Percentiles rank a stretch among this genome's conserved stretches.
phyloP scores from a whole-genome alignment of 2,888 invertebrate genomes.

The Macaria liturata region DNA sequence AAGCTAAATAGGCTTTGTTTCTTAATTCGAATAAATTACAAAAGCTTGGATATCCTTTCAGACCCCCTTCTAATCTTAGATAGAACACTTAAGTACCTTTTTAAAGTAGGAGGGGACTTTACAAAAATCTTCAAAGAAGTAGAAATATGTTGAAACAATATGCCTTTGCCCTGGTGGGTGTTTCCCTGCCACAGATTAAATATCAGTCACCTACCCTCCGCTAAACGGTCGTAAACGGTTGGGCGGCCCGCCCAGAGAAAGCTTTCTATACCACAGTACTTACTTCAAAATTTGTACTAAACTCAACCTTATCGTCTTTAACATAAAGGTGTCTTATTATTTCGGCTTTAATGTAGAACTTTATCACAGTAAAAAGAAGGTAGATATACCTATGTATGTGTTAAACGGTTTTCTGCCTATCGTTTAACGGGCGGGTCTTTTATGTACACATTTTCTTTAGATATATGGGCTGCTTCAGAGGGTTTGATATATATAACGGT shows the following conservation, averaged over 20 bases:
- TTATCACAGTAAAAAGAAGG: slow-evolving; percentile 49
- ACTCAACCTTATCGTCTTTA: slow-evolving; percentile 43
- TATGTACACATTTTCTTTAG: slow-evolving; percentile 44
- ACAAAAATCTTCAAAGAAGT: too few relatives aligned
- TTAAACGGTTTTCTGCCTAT: slow-evolving; percentile 69
- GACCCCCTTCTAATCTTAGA: too few relatives aligned
- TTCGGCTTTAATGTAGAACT: slow-evolving; percentile 46
- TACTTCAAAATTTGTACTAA: slow-evolving; percentile 29
- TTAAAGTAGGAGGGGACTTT: too few relatives aligned
- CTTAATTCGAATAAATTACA: too few relatives aligned
- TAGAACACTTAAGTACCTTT: too few relatives aligned
- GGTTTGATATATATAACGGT: slow-evolving; percentile 29
- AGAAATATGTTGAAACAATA: slow-evolving; percentile 28
- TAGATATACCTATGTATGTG: slow-evolving; percentile 65
- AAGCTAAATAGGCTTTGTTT: too few relatives aligned
- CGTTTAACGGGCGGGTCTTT: slow-evolving; percentile 57
- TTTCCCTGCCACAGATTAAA: slow-evolving; percentile 49
- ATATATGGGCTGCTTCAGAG: too few relatives aligned
- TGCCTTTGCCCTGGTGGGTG: slow-evolving; percentile 64
- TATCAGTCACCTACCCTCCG: slow-evolving; percentile 44
- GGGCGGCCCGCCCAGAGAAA: slow-evolving; percentile 81
- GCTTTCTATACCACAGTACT: slow-evolving; percentile 55
- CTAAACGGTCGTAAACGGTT: slow-evolving; percentile 82
- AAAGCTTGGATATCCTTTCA: too few relatives aligned
- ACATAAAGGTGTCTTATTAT: slow-evolving; percentile 30